Evolutionary conservation across 2,113 vertebrate genomes (phyloP).

Genomic region (Brachionichthys hirsutus): DNA sequence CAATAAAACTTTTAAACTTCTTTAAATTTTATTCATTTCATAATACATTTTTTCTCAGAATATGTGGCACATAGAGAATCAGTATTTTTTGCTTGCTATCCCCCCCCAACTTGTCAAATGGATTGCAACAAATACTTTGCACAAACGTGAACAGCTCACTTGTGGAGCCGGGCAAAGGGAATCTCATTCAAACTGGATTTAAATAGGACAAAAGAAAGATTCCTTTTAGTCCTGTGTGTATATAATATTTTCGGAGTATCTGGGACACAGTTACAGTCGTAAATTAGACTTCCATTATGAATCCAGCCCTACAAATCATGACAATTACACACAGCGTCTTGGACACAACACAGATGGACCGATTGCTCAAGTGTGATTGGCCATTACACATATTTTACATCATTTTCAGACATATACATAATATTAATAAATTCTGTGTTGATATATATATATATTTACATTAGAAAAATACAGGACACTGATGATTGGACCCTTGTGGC

Average conservation of each 20-base stretch:
- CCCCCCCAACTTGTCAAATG: slow-evolving; percentile 54
- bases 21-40: slow-evolving; percentile 76
- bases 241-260: slow-evolving; percentile 30
- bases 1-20: slow-evolving; percentile 44
- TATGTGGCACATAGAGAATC: slow-evolving; percentile 75
- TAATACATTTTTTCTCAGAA: slow-evolving; percentile 65
- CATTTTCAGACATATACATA: slow-evolving; percentile 73
- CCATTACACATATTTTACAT: slow-evolving; percentile 68
- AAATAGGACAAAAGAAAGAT: slow-evolving; percentile 44
- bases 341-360: slow-evolving; percentile 68
- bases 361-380: slow-evolving; percentile 65
- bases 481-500: slow-evolving; percentile 71
- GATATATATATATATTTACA: slow-evolving; percentile 60
- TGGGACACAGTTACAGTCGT: slow-evolving; percentile 18
- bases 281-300: slow-evolving; percentile 43
- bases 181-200: slow-evolving; percentile 51
- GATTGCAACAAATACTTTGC: slow-evolving; percentile 65
- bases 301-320: slow-evolving; percentile 46
- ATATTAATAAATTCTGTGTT: slow-evolving; percentile 70
- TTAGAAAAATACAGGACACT: slow-evolving; percentile 81
- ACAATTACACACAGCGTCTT: slow-evolving; percentile 60
- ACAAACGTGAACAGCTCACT: slow-evolving; percentile 56
- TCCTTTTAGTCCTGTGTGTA: slow-evolving; percentile 26
- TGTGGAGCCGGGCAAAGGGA: slow-evolving; percentile 55
- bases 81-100: slow-evolving; percentile 70